Percentiles rank a stretch among this genome's conserved stretches.
These are phyloP conservation scores for Crossaster papposus DNA, from an alignment of 53 echinoderm and acorn worm genomes.

Conservation along the genomic window DNA sequence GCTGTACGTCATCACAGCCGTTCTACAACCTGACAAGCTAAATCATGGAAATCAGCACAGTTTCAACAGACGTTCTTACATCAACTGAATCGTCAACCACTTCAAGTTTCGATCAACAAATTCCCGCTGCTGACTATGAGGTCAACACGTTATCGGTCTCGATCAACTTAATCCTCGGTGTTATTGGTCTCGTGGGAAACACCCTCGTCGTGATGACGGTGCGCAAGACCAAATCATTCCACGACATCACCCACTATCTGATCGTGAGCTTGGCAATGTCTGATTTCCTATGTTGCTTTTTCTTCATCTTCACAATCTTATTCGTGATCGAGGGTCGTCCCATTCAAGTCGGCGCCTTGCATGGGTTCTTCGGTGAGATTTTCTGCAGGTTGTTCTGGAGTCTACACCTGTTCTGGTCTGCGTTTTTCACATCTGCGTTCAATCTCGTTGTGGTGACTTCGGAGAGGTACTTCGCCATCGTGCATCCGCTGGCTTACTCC, in stretches of 20 bases:
- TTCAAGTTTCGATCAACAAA: not conserved
- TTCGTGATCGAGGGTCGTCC: conserved; percentile 46
- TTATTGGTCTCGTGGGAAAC: conserved; percentile 38
- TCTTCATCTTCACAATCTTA: conserved; percentile 30
- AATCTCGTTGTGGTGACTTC: conserved; percentile 55
- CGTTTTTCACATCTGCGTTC: conserved; percentile 51
- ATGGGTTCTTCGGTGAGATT: conserved; percentile 29
- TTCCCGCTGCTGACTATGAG: too few relatives aligned
- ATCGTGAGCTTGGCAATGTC: conserved; percentile 42
- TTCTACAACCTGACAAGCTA: not conserved
- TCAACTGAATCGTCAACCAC: not conserved
- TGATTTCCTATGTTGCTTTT: conserved; percentile 35
- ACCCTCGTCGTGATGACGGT: conserved; percentile 32
- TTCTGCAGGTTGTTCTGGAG: conserved; percentile 48
- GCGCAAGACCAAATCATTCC: conserved; percentile 4
- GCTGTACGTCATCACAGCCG: not conserved
- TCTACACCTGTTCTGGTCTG: conserved; percentile 51
- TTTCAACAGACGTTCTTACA: not conserved
- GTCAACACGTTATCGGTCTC: conserved; percentile 16
- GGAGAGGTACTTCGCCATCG: conserved; percentile 50
- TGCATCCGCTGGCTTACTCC: conserved; percentile 34
- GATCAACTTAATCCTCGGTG: conserved; percentile 16
- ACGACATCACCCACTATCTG: conserved; percentile 52
- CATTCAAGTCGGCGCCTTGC: not conserved
- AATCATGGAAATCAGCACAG: not conserved